Evolutionary conservation across 2,888 invertebrate species (phyloP).

Genomic region (Euproctis similis): DNA sequence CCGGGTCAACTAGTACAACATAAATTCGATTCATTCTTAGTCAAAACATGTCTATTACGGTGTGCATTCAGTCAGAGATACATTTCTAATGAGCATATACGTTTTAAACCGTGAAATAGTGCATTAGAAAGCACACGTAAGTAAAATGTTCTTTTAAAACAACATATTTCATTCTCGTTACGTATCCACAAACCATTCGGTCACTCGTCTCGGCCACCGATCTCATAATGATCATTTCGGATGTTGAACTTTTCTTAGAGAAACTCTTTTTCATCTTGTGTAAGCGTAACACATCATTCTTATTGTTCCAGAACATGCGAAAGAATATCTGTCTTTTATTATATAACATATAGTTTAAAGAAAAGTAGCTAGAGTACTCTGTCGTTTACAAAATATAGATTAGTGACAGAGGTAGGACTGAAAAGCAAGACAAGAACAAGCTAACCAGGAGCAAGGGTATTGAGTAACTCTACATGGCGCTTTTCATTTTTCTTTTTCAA

Average conservation of each 20-base stretch:
- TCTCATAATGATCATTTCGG: conserved; percentile 27
- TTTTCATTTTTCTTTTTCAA: too few relatives aligned
- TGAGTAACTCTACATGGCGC: too few relatives aligned
- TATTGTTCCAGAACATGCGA: conserved; percentile 6
- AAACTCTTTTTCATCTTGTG: conserved; percentile 13
- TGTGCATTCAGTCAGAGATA: not conserved
- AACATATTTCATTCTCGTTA: conserved; percentile 14
- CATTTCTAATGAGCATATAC: not conserved
- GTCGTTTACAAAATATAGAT: too few relatives aligned
- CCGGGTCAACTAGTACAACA: too few relatives aligned
- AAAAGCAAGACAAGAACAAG: too few relatives aligned
- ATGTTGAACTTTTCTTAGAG: conserved; percentile 15
- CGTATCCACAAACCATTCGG: conserved; percentile 11
- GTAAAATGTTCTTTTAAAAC: conserved; percentile 3
- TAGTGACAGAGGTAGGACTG: too few relatives aligned
- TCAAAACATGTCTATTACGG: too few relatives aligned
- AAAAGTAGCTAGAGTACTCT: too few relatives aligned
- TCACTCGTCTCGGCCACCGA: conserved; percentile 22
- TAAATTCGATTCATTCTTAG: too few relatives aligned
- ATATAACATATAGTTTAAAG: too few relatives aligned
- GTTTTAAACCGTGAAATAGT: conserved; percentile 1
- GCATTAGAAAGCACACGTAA: conserved; percentile 27
- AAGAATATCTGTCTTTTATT: too few relatives aligned
- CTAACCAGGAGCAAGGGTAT: too few relatives aligned
- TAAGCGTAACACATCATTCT: not conserved